phyloP scores from a whole-genome alignment of 2,888 invertebrate species.

The Athripsodes cinereus region DNA sequence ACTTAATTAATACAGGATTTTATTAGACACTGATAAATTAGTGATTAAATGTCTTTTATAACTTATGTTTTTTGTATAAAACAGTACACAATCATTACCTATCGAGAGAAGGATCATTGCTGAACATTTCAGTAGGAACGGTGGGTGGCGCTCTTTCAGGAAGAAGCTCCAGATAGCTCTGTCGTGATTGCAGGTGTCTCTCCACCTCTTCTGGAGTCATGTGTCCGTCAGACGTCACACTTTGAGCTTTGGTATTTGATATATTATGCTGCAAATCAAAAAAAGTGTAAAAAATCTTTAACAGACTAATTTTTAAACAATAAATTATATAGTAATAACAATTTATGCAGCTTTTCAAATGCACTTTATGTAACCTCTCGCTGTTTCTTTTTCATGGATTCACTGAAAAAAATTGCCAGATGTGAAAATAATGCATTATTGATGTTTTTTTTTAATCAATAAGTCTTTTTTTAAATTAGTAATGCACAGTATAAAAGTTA shows the following conservation, averaged over 20 bases:
- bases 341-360: no score
- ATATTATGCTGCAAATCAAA: slow-evolving; percentile 46
- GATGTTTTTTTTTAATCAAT: no score
- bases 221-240: slow-evolving; percentile 67
- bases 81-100: slow-evolving; percentile 48
- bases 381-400: no score
- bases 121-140: slow-evolving; percentile 91
- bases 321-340: no score
- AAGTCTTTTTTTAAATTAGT: no score
- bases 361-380: no score
- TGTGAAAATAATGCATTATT: no score
- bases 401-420: no score
- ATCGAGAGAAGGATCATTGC: slow-evolving; percentile 85
- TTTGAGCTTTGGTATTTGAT: slow-evolving; percentile 44
- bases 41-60: background rate
- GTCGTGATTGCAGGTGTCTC: slow-evolving; percentile 79
- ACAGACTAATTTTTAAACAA: no score
- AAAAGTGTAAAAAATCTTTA: background rate
- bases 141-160: slow-evolving; percentile 84
- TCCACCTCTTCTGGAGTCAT: slow-evolving; percentile 91
- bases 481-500: no score
- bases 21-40: background rate
- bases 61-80: no score
- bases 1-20: no score
- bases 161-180: slow-evolving; percentile 70